Evolutionary conservation across 2,888 invertebrate species (phyloP).

Genomic region (Habrosyne pyritoides): DNA sequence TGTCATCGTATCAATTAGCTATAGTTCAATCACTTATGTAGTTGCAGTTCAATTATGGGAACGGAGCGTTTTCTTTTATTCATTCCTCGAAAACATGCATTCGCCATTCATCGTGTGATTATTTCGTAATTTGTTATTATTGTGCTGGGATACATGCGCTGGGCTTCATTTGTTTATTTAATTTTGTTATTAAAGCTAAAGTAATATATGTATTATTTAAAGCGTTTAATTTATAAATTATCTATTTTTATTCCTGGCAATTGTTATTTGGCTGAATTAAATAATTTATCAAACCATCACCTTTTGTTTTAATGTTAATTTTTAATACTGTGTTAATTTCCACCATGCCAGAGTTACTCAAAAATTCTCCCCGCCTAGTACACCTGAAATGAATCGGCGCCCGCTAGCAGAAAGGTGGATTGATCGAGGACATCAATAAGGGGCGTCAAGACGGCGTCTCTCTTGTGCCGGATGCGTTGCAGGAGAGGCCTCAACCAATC

Average conservation of each 20-base stretch:
- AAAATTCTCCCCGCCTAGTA: background rate
- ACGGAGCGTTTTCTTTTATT: background rate
- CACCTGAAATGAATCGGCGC: constrained; percentile 65
- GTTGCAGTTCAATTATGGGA: background rate
- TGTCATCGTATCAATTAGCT: background rate
- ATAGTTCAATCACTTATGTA: background rate
- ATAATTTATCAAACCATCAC: background rate
- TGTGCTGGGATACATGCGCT: background rate
- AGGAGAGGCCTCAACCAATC: constrained; percentile 96
- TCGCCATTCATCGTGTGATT: background rate
- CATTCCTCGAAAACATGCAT: background rate
- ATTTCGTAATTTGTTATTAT: background rate
- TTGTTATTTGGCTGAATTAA: background rate
- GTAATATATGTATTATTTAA: too few species aligned
- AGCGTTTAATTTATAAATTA: too few species aligned
- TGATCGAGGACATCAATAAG: constrained; percentile 96
- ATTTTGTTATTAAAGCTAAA: too few species aligned
- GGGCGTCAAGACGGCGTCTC: constrained; percentile 92
- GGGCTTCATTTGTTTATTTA: background rate
- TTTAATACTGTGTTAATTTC: background rate
- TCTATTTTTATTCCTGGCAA: background rate
- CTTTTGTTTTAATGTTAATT: background rate
- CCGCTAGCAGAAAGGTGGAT: constrained; percentile 85
- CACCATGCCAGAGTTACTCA: background rate
- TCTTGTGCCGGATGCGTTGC: constrained; percentile 83